phyloP scores from a whole-genome alignment of 1,140 invertebrate genomes.

The Mesaphorura yosii region DNA sequence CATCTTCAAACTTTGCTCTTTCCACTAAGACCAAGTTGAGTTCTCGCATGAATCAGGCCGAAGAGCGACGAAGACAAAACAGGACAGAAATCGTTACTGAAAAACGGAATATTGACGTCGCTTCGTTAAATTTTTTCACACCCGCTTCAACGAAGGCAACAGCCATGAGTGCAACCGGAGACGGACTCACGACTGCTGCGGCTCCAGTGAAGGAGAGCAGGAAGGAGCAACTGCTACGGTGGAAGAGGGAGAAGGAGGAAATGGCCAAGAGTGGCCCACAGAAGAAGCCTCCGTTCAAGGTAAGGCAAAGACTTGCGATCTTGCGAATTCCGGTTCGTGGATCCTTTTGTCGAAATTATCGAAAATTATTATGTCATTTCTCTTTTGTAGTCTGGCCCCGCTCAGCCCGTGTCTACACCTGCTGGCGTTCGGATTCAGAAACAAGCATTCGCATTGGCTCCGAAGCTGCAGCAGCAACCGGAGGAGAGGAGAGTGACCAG shows the following conservation, averaged over 20 bases:
- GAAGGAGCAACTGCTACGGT: conserved; percentile 15
- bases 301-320: not conserved
- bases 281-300: not conserved
- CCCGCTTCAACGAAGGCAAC: not conserved
- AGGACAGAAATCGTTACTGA: not conserved
- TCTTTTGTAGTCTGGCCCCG: not conserved
- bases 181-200: not conserved
- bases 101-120: too few relatives aligned
- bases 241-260: conserved; percentile 21
- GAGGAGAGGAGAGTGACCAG: too few relatives aligned
- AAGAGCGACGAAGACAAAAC: not conserved
- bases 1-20: not conserved
- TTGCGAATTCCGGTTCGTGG: not conserved
- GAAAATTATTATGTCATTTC: too few relatives aligned
- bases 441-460: not conserved
- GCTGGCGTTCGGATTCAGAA: not conserved
- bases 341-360: too few relatives aligned
- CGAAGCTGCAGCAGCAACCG: too few relatives aligned
- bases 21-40: not conserved
- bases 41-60: not conserved
- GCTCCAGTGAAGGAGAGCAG: not conserved
- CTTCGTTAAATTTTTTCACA: too few relatives aligned
- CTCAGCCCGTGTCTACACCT: not conserved
- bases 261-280: not conserved
- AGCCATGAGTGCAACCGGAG: not conserved